phyloP scores from a whole-genome alignment of 2,113 vertebrate genomes.

The Lasiurus borealis region DNA sequence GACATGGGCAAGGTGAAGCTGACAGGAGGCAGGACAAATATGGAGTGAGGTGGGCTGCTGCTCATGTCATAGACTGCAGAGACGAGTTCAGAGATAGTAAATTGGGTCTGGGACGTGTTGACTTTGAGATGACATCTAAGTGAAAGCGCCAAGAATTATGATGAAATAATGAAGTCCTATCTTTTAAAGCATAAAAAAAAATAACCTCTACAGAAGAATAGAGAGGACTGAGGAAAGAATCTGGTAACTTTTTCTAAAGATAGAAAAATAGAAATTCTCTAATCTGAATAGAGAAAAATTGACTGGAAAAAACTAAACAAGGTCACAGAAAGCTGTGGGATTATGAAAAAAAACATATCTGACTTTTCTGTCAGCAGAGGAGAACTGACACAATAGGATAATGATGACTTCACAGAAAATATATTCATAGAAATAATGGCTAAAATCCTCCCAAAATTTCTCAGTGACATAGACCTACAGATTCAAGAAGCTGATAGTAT shows the following conservation, averaged over 20 bases:
- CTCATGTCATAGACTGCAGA: not conserved
- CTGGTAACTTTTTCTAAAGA: slow-evolving; percentile 15
- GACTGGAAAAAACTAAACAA: slow-evolving; percentile 16
- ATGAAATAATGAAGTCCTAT: not conserved
- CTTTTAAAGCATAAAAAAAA: slow-evolving; percentile 20
- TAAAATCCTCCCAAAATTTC: slow-evolving; percentile 35
- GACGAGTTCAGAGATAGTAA: not conserved
- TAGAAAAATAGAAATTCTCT: not conserved
- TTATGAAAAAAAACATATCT: not conserved
- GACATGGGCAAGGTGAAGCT: not conserved
- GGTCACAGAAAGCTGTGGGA: not conserved
- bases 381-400: not conserved
- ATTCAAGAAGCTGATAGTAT: slow-evolving; percentile 40
- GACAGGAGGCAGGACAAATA: not conserved
- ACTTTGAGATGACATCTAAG: not conserved
- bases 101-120: not conserved
- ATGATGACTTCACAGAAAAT: not conserved
- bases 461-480: slow-evolving; percentile 44
- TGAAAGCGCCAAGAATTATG: not conserved
- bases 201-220: slow-evolving; percentile 16
- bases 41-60: not conserved
- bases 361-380: not conserved
- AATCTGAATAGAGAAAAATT: slow-evolving; percentile 40
- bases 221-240: slow-evolving; percentile 47
- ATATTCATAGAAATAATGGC: slow-evolving; percentile 12